Base-by-base conservation (phyloP, 1,140 invertebrate genomes). In the Drosophila malerkotliana region DNA sequence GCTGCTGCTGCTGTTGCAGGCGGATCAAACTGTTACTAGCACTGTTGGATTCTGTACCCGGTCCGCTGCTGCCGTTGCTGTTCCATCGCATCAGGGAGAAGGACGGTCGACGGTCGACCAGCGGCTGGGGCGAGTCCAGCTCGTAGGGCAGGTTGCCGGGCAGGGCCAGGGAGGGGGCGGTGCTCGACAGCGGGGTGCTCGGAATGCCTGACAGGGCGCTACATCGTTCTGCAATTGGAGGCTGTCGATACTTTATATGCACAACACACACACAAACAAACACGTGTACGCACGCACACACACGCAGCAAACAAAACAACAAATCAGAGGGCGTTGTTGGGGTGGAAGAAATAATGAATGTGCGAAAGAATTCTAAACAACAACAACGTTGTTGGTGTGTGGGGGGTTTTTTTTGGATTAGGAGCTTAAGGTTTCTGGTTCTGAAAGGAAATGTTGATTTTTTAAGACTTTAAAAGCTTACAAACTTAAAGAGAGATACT, bases 171-270 rank as follows among this genome's bases (percentile, higher is more conserved):
- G 69, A 92, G 91, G 79, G 92, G 74, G 76, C 67, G 51, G 83
- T 84, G 76, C 81, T 83, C 61, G 64, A 77, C 48, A 77, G 55
- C 53, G 83, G 90, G 60, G 82, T 93, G 76, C 79, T 90, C 64
- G 91, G 92, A 67, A 88, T 88, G 75, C 92, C 93, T 68, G 93
- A 92, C 83, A 93, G 92, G 76, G 93, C 93, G 75, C 93, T 93
- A 90, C 93, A 93, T 90, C 93, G 91, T 90, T 92, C 91, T 92
- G 91, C 68, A 92, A 92, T 67, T 88, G 85, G 77, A 89, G 77
- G 73, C 79, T 88, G 41, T 89, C 61, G 83, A 88, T 88, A 88
- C 82, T 84, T 88, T 88, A 87, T 83, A 82, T 79, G 72, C 62
- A 77, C 76, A 59, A 62, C 61, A 47, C 18, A 54, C 53, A 10